Evolutionary conservation across 2,797 vertebrate species (phyloP), one percentile per base, ranked within the genome.

Genomic region (Brachyalestes nurse): DNA sequence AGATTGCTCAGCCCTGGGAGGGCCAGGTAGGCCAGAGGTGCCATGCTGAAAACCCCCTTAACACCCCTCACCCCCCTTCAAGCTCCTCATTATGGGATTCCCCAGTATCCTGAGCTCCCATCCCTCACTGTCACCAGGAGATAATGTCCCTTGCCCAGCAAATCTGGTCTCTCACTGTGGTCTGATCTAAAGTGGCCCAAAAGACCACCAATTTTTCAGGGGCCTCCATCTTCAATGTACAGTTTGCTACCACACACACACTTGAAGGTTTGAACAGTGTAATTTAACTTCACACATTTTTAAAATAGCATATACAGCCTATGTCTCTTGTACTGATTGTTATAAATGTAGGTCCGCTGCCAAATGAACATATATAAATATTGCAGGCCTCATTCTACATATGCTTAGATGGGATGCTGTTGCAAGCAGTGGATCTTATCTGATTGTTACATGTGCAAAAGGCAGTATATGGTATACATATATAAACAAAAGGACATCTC

Each of bases 1-100:
- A 96, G 96, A 99, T 99, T 95, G 95, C 94, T 95, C 90, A 92
- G 96, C 96, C 95, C 95, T 95, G 95, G 96, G 95, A 97, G 96
- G 96, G 96, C 96, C 93, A 91, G 91, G 93, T 94, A 93, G 94
- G 93, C 94, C 93, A 92, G 86, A 90, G 91, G 92, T 88, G 92
- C 92, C 90, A 89, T 87, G 91, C 75, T 88, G 91, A 93, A 92
- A 89, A 88, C 91, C 79, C 88, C 87, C 90, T 79, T 47, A 90
- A 89, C 1, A 47, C 6, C 67, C 38, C 34, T 16, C 38, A 17
- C 28, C 9, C 21, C 14, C 47, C 28, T 40, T 14, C 13, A 65
- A 55, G 53, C 69, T 77, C 93, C 91, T 97, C 96, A 96, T 97
- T 97, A 96, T 95, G 94, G 95, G 96, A 94, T 95, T 93, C 93